Conservation (phyloP, 2,113 vertebrate species). For the Prionailurus bengalensis region DNA sequence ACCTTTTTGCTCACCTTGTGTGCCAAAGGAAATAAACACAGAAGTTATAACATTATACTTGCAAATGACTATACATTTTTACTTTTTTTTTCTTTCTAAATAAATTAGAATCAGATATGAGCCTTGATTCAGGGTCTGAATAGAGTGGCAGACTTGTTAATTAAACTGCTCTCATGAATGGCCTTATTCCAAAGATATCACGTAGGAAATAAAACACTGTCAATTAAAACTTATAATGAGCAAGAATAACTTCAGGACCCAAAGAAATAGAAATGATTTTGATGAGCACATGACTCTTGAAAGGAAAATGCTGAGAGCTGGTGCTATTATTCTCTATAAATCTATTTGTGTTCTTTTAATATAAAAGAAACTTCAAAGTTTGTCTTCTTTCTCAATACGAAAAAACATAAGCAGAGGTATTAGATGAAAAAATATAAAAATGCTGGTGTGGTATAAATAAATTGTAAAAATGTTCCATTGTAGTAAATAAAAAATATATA, state of each 20-base stretch:
- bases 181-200: constrained; percentile 45
- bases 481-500: constrained; percentile 72
- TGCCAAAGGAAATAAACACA: constrained; percentile 43
- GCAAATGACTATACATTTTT: background rate
- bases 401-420: constrained; percentile 77
- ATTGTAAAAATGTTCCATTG: constrained; percentile 45
- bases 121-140: constrained; percentile 75
- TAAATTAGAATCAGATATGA: constrained; percentile 68
- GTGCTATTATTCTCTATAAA: constrained; percentile 61
- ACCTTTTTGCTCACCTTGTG: constrained; percentile 42
- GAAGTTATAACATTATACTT: constrained; percentile 54
- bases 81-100: constrained; percentile 56
- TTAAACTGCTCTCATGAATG: constrained; percentile 56
- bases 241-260: constrained; percentile 30
- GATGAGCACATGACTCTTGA: constrained; percentile 16
- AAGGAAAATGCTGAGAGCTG: constrained; percentile 43
- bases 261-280: constrained; percentile 17
- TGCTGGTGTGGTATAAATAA: constrained; percentile 74
- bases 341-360: constrained; percentile 78
- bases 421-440: constrained; percentile 82
- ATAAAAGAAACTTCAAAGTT: constrained; percentile 79
- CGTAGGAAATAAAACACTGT: constrained; percentile 46
- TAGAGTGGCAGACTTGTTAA: constrained; percentile 24
- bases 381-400: constrained; percentile 81
- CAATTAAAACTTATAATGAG: background rate